Base-by-base conservation (phyloP, 1,140 invertebrate genomes). In the Drosophila ironensis region DNA sequence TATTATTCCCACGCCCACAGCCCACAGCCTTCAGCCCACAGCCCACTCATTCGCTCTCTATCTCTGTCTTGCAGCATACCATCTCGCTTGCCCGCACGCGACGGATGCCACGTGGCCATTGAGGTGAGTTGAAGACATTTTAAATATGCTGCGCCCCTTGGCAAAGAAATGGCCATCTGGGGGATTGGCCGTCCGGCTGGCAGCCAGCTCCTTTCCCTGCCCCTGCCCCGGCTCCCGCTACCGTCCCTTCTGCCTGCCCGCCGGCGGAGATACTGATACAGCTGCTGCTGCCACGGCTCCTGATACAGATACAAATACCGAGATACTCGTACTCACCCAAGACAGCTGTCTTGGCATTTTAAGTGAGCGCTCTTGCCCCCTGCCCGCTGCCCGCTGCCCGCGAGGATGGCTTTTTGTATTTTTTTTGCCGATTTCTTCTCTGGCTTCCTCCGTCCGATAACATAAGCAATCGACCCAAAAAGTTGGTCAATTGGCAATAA, bases 401-500 rank as follows among this genome's bases (percentile, higher is more conserved):
- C n/a, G n/a, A n/a, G n/a, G n/a, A n/a, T n/a, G n/a, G n/a, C n/a
- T n/a, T n/a, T n/a, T n/a, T n/a, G n/a, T n/a, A 8, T 8, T 6
- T 8, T 1, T n/a, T n/a, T 28, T n/a, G 27, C 5, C 27, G 8
- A n/a, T n/a, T 28, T 28, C 11, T 28, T n/a, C 5, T n/a, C 11
- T 28, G 27, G 27, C 27, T 33, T 45, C 22, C 41, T 16, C 37
- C 2, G 7, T 35, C 45, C 50, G 22, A 50, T 50, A 60, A 42
- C 51, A 47, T 57, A 48, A 80, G 59, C 78, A 82, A 86, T 78
- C 73, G 73, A 82, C 73, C 78, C 80, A 82, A 82, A 82, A 82
- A 82, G 40, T 82, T 82, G 80, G 73, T 86, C 78, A 82, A 84
- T 78, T 84, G 78, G 80, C 78, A 84, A 84, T 84, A 84, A 84